phyloP scores from a whole-genome alignment of 2,113 vertebrate species.

The Pelmatolapia mariae region DNA sequence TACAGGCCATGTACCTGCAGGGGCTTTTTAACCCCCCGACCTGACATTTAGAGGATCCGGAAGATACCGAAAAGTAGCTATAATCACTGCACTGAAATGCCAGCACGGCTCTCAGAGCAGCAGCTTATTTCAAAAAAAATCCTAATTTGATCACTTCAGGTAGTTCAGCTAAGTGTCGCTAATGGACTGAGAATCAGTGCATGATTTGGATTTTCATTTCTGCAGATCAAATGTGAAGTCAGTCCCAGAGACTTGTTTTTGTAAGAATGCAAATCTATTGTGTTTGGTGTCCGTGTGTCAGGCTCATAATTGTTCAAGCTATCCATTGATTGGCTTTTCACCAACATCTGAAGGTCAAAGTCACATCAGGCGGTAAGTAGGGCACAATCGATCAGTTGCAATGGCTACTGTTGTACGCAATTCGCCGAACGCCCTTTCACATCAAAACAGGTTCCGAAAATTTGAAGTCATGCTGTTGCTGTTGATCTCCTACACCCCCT shows the following conservation, averaged over 20 bases:
- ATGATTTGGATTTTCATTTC: neutral
- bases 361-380: conserved; percentile 44
- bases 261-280: neutral
- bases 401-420: neutral
- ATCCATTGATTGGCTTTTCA: conserved; percentile 37
- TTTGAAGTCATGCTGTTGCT: neutral
- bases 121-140: neutral
- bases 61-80: neutral
- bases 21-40: conserved; percentile 37
- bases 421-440: neutral
- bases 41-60: conserved; percentile 57
- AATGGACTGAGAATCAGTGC: neutral
- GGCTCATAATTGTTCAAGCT: neutral
- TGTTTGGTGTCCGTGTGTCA: neutral
- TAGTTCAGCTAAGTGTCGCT: neutral
- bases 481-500: neutral
- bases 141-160: neutral
- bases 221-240: neutral
- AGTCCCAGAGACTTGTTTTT: neutral
- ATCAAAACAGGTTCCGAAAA: neutral
- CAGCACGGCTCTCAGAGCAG: neutral
- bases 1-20: neutral
- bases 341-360: conserved; percentile 53
- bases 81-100: conserved; percentile 19
- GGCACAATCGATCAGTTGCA: conserved; percentile 42